Evolutionary conservation across 1,140 invertebrate species (phyloP), one percentile per base, ranked within the genome.

Genomic region (Diorhabda elongata): DNA sequence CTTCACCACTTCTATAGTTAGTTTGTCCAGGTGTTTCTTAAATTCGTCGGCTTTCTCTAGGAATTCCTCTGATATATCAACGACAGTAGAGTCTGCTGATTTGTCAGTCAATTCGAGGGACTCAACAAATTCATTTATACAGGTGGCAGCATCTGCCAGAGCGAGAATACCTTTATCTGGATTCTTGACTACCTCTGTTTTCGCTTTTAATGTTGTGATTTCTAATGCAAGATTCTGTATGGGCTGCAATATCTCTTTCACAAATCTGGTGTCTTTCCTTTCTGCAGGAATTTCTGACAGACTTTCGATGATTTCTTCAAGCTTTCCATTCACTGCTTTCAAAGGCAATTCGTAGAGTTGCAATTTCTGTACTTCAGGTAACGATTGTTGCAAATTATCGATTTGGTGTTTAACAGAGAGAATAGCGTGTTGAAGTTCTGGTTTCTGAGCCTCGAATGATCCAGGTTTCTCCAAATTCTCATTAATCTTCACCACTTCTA

Each of bases 371-470:
- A 61, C 7, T 66, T 64, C 63, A 4, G 61, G 61, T 9, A 58
- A 26, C 42, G 11, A 4, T 58, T 64, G 56, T 9, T 64, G 9
- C 2, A 71, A 59, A 58, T 44, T 74, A 11, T 68, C 61, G 9
- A 74, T 59, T 61, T 44, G 59, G 58, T 70, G 47, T 70, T 74
- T 74, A 11, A 72, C 4, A 4, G 44, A 56, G 11, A 65, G 11
- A 9, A 72, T 44, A 62, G 69, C 66, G 5, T 61, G 64, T 5
- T 61, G 45, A 3, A 74, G 7, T 58, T 69, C 44, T 26, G 61
- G 67, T 47, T 67, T 64, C 2, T 61, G 47, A 6, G 61, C 8
- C 11, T 71, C 58, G 5, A 43, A 9, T 4, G 67, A 8, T 64
- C 67, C 61, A 6, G 67, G 66, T 58, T 66, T 66, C 5, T 45